Conservation (phyloP, 2,888 invertebrate species). For the Quadroppia sp. region DNA sequence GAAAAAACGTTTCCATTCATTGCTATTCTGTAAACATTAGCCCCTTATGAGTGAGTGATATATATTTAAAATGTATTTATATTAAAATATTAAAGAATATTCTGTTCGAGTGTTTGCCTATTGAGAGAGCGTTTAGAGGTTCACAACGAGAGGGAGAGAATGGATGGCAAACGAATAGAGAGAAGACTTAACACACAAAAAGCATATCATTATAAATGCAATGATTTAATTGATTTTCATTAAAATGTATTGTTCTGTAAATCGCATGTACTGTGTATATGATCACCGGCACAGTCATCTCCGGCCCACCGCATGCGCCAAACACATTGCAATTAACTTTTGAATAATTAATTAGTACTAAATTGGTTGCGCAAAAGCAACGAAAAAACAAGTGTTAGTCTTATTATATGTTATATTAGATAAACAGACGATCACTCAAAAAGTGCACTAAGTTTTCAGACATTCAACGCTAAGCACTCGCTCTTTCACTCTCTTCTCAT, state of each 20-base stretch:
- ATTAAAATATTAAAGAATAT: too few species aligned
- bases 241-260: conserved; percentile 33
- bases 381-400: conserved; percentile 22
- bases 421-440: conserved; percentile 33
- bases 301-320: conserved; percentile 34
- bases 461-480: background rate
- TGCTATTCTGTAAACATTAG: too few species aligned
- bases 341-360: conserved; percentile 36
- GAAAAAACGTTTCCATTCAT: too few species aligned
- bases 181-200: conserved; percentile 11
- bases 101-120: too few species aligned
- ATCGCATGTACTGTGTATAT: background rate
- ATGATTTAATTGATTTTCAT: conserved; percentile 26
- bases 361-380: conserved; percentile 27
- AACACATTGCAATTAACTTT: conserved; percentile 34
- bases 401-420: conserved; percentile 2
- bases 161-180: background rate
- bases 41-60: too few species aligned
- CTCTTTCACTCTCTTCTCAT: background rate
- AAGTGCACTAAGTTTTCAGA: conserved; percentile 7
- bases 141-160: too few species aligned
- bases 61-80: too few species aligned
- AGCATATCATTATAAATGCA: conserved; percentile 11
- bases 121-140: too few species aligned
- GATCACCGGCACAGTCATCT: background rate